Evolutionary conservation across 2,113 vertebrate species (phyloP), one percentile per base, ranked within the genome.

Genomic region (Daphoenositta chrysoptera): DNA sequence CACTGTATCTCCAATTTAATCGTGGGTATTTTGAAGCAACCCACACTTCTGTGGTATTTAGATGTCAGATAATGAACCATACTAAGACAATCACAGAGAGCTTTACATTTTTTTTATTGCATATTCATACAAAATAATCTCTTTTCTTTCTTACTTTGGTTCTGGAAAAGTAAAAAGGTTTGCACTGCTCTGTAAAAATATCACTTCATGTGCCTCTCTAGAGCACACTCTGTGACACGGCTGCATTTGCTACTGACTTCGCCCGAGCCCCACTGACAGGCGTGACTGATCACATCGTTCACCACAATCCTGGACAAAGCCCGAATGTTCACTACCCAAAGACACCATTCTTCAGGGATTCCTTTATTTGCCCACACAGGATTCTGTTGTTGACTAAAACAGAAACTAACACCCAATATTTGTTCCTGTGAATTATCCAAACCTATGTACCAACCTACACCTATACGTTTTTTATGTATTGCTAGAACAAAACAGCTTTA

Each of bases 251-350:
- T 87, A 64, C 70, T 44, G 77, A 77, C 89, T 87, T 72, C 0
- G 13, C 68, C 54, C 7, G 0, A 94, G 92, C 60, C 31, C 72
- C 18, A 4, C 75, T 79, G 87, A 96, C 89, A 97, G 93, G 90
- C 91, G 13, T 90, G 96, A 95, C 81, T 45, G 92, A 94, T 95
- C 87, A 47, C 71, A 93, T 83, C 79, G 11, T 45, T 75, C 48
- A 15, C 94, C 89, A 11, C 93, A 77, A 39, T n/a, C 73, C 91
- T n/a, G 85, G 96, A 98, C 96, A 97, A 98, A 97, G 93, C 85
- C 91, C 13, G 23, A 97, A 97, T 95, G 96, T 97, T 97, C 27
- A 7, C 95, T 89, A 60, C 45, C 95, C 94, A 92, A 94, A 95
- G 91, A 94, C 90, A 77, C 80, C 72, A 91, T 95, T 95, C 93